A percentile compares a stretch with the other conserved stretches of the same genome.
Conservation (phyloP, 2,113 vertebrate species). For the Agapornis roseicollis region DNA sequence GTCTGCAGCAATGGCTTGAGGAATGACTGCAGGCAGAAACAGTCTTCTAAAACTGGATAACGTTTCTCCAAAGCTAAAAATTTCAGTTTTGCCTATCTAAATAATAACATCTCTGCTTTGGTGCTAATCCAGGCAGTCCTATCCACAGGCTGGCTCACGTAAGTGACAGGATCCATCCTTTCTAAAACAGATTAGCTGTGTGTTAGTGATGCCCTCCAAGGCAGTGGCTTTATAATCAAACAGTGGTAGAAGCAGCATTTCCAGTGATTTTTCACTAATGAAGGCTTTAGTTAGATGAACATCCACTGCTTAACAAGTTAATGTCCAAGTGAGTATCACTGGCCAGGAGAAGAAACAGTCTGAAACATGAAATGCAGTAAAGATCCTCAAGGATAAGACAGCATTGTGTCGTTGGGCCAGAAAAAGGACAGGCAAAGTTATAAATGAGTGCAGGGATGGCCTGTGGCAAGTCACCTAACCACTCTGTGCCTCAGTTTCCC, state of each 20-base stretch:
- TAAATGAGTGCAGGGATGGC: neutral
- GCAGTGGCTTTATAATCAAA: neutral
- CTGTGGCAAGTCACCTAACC: neutral
- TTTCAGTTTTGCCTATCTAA: neutral
- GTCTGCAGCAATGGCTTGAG: neutral
- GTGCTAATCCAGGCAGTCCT: neutral
- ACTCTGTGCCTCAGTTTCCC: neutral
- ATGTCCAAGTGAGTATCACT: neutral
- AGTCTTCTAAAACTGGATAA: neutral
- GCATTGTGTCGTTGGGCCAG: neutral
- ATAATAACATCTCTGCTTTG: neutral
- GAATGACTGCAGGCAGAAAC: neutral
- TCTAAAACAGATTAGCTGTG: neutral
- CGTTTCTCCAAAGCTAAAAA: neutral
- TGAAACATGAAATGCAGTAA: neutral
- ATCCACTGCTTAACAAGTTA: neutral
- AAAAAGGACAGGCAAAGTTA: neutral
- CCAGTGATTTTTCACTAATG: neutral
- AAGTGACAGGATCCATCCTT: neutral
- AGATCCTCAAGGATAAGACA: neutral
- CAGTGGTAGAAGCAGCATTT: neutral
- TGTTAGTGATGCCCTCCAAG: neutral
- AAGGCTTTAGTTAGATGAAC: neutral
- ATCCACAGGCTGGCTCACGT: neutral
- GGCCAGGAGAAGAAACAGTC: neutral